These are phyloP conservation scores for Dusona sp. DNA, from an alignment of 2,888 invertebrate genomes.

Conservation along the genomic window DNA sequence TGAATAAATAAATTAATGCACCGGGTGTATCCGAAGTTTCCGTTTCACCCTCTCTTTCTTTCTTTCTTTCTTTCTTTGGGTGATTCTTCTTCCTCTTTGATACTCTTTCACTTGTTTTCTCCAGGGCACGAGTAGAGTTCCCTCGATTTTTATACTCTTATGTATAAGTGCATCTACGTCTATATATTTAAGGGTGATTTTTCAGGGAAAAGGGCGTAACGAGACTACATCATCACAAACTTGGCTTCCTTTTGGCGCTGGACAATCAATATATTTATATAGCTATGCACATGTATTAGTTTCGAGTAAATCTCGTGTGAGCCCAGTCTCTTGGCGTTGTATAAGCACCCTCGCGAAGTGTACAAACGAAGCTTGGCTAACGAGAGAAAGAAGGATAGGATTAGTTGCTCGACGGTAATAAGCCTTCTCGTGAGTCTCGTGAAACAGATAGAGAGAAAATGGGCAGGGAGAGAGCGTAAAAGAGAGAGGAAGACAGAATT, in stretches of 20 bases:
- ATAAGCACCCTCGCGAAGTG: constrained; percentile 73
- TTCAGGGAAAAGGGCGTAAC: constrained; percentile 22
- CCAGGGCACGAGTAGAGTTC: constrained; percentile 57
- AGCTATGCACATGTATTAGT: not conserved
- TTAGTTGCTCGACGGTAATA: constrained; percentile 80
- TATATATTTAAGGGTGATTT: not conserved
- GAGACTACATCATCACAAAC: not conserved
- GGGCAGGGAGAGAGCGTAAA: constrained; percentile 72
- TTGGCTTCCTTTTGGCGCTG: not conserved
- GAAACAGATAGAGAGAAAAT: constrained; percentile 14
- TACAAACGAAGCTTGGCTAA: constrained; percentile 77
- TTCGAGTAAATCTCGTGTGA: constrained; percentile 69
- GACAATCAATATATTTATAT: not conserved
- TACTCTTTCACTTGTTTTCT: constrained; percentile 36
- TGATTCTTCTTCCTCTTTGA: constrained; percentile 14
- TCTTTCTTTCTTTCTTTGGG: constrained; percentile 4
- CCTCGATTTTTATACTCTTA: constrained; percentile 30
- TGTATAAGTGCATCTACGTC: not conserved
- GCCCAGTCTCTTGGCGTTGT: constrained; percentile 65
- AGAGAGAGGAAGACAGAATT: constrained; percentile 61
- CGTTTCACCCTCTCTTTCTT: constrained; percentile 16
- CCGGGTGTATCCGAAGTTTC: constrained; percentile 62
- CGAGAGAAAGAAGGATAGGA: constrained; percentile 81
- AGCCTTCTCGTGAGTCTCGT: constrained; percentile 70
- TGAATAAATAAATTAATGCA: constrained; percentile 69